Evolutionary conservation across 1,140 invertebrate genomes (phyloP).

Genomic region (Brachionus plicatilis): DNA sequence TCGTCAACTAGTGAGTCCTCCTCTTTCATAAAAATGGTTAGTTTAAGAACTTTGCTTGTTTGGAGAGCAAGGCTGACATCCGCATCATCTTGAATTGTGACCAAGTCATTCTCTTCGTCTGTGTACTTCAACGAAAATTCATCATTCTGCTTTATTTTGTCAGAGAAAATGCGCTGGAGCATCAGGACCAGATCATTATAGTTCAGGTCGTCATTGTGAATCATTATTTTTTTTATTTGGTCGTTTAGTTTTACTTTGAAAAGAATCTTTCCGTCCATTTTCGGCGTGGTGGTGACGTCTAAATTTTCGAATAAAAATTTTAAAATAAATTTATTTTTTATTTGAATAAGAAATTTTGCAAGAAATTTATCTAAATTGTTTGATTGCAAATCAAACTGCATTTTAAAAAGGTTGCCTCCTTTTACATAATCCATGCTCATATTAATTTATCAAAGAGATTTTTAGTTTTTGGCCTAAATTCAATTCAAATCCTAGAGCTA

Average conservation of each 20-base stretch:
- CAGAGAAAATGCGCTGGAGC: conserved; percentile 13
- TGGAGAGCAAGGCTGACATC: conserved; percentile 8
- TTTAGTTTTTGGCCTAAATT: too few relatives aligned
- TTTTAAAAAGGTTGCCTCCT: neutral
- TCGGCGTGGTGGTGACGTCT: neutral
- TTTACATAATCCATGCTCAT: too few relatives aligned
- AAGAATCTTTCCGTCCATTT: conserved; percentile 1
- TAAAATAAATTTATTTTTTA: neutral
- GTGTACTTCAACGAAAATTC: conserved; percentile 27
- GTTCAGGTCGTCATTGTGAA: conserved; percentile 26
- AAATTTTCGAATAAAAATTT: neutral
- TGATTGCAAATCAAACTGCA: neutral
- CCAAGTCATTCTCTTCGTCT: conserved; percentile 32
- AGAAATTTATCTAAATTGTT: neutral
- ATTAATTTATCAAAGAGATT: too few relatives aligned
- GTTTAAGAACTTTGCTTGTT: neutral
- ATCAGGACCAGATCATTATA: conserved; percentile 14
- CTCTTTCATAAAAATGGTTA: conserved; percentile 4
- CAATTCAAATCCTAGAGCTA: too few relatives aligned
- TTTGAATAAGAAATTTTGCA: neutral
- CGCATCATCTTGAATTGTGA: conserved; percentile 6
- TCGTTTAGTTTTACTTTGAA: conserved; percentile 12
- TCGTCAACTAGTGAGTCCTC: neutral
- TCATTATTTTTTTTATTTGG: conserved; percentile 12
- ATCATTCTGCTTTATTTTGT: conserved; percentile 18